Percentiles rank a stretch among this genome's conserved stretches.
phyloP scores from a whole-genome alignment of 2,797 vertebrate species.

The Xenops minutus region DNA sequence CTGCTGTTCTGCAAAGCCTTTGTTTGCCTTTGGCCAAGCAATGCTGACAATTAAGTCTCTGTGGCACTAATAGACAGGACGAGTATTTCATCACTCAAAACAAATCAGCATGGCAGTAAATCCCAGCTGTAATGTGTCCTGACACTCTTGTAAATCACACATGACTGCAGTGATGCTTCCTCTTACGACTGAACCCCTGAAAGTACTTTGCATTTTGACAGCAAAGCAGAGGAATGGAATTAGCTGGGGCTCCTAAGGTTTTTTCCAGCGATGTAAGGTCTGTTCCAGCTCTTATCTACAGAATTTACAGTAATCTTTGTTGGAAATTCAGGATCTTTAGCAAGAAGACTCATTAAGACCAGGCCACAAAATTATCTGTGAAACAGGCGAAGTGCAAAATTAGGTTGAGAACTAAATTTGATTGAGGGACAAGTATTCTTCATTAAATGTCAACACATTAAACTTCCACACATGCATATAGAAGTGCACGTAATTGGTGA shows the following conservation, averaged over 20 bases:
- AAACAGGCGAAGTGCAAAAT: neutral
- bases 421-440: neutral
- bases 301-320: neutral
- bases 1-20: neutral
- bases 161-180: neutral
- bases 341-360: neutral
- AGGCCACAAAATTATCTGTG: neutral
- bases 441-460: neutral
- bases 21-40: neutral
- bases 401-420: neutral
- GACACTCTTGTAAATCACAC: slow-evolving; percentile 9
- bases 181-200: neutral
- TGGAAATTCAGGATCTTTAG: neutral
- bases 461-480: neutral
- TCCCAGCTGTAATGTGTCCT: slow-evolving; percentile 4
- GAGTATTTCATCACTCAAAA: slow-evolving; percentile 25
- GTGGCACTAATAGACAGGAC: slow-evolving; percentile 25
- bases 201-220: neutral
- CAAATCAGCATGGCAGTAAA: slow-evolving; percentile 19
- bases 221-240: neutral
- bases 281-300: neutral
- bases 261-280: neutral
- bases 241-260: neutral
- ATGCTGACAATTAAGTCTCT: neutral
- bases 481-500: neutral